Evolutionary conservation across 2,888 invertebrate genomes (phyloP).

Genomic region (Agrilus mali): DNA sequence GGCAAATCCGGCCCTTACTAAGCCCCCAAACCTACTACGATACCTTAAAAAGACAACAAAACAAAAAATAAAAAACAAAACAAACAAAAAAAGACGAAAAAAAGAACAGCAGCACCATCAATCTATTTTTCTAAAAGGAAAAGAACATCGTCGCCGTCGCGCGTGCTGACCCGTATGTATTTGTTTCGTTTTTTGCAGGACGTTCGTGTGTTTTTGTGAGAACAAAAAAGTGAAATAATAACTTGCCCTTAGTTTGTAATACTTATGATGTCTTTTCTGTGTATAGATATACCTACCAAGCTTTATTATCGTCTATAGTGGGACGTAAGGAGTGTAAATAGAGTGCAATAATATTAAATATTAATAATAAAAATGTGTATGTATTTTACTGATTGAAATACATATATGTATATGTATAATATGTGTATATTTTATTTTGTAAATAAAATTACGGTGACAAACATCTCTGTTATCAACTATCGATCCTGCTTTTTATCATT

Average conservation of each 20-base stretch:
- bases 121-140: no score
- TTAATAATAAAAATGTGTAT: constrained; percentile 16
- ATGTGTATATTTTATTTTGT: constrained; percentile 13
- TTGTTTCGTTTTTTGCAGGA: no score
- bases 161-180: no score
- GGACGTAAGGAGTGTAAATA: constrained; percentile 21
- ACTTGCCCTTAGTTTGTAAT: background rate
- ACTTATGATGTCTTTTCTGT: no score
- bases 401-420: constrained; percentile 5
- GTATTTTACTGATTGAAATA: constrained; percentile 24
- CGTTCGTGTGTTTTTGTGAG: constrained; percentile 1
- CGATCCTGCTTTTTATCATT: no score
- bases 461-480: background rate
- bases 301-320: background rate
- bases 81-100: no score
- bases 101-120: no score
- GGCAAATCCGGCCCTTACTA: constrained; percentile 36
- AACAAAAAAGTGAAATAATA: background rate
- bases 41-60: constrained; percentile 3
- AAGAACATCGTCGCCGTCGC: no score
- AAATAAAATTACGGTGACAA: constrained; percentile 13
- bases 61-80: no score
- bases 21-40: constrained; percentile 8
- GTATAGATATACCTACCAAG: no score
- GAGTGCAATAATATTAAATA: constrained; percentile 23